Evolutionary conservation across 2,113 vertebrate species (phyloP), one percentile per base, ranked within the genome.

Genomic region (Hirundichthys speculiger): DNA sequence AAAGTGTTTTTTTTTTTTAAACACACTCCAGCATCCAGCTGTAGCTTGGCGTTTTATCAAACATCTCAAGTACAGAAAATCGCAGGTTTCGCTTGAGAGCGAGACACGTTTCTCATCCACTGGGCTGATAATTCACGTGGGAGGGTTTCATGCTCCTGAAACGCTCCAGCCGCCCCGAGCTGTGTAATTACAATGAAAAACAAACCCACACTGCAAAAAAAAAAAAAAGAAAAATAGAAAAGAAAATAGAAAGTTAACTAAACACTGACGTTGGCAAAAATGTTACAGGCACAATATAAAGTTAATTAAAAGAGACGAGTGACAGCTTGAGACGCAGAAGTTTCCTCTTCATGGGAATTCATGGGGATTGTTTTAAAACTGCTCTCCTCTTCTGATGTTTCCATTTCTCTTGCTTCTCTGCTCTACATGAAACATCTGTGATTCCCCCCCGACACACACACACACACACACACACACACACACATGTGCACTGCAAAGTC

Each of bases 401-500:
- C 27, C 42, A 13, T 38, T 21, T 51, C 50, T n/a, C n/a, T 21
- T 25, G 19, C 20, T 63, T 24, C 27, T 45, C 20, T 51, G 18
- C 69, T 45, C 19, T 39, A 46, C 30, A 69, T 45, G 10, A 65
- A 30, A 56, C 45, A 56, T 15, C 59, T 45, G 41, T 27, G 40
- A 64, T 53, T 21, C 34, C 34, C 19, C 20, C 19, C 12, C 7
- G 56, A 53, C 27, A 53, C 18, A 46, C 38, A 47, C n/a, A 74
- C 65, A 27, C 19, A 60, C n/a, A n/a, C n/a, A n/a, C n/a, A n/a
- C n/a, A 53, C 27, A 53, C 18, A 46, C 38, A 47, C n/a, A 74
- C 65, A 27, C 19, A 60, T n/a, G n/a, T n/a, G n/a, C n/a, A 50
- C 39, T 46, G 45, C 54, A 46, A 30, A 80, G 42, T 73, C 61